Percentiles rank a stretch among this genome's conserved stretches.
phyloP scores from a whole-genome alignment of 2,888 invertebrate genomes.

The Acanthoscelides obtectus region DNA sequence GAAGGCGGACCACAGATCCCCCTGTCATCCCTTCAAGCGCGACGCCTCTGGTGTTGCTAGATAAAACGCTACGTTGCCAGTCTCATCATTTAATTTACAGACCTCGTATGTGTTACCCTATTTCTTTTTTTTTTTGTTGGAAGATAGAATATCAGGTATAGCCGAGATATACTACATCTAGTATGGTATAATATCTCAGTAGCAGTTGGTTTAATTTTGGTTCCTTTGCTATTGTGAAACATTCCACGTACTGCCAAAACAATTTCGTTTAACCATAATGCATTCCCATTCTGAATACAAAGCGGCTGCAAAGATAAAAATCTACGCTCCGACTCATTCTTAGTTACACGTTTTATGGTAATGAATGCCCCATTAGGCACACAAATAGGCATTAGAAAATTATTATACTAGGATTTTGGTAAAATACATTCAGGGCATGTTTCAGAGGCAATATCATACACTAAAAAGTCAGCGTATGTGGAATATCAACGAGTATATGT shows the following conservation, averaged over 20 bases:
- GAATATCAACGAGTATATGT: not conserved
- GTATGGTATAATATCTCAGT: no score
- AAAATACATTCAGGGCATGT: not conserved
- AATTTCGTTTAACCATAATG: not conserved
- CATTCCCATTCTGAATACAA: not conserved
- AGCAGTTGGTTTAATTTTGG: not conserved
- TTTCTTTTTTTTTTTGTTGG: no score
- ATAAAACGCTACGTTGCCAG: no score
- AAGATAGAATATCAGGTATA: no score
- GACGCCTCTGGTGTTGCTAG: no score
- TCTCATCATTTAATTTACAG: no score
- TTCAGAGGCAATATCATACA: not conserved
- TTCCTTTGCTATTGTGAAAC: not conserved
- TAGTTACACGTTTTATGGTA: not conserved
- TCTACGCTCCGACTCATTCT: not conserved
- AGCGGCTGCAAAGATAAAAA: not conserved
- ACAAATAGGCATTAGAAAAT: not conserved
- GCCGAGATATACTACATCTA: no score
- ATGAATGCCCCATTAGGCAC: not conserved
- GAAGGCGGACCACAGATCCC: no score
- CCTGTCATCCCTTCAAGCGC: no score
- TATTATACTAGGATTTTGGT: not conserved
- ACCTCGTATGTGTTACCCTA: no score
- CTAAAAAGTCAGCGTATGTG: not conserved
- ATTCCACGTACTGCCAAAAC: not conserved